phyloP scores from a whole-genome alignment of 2,113 vertebrate species.

The Fukomys damarensis region DNA sequence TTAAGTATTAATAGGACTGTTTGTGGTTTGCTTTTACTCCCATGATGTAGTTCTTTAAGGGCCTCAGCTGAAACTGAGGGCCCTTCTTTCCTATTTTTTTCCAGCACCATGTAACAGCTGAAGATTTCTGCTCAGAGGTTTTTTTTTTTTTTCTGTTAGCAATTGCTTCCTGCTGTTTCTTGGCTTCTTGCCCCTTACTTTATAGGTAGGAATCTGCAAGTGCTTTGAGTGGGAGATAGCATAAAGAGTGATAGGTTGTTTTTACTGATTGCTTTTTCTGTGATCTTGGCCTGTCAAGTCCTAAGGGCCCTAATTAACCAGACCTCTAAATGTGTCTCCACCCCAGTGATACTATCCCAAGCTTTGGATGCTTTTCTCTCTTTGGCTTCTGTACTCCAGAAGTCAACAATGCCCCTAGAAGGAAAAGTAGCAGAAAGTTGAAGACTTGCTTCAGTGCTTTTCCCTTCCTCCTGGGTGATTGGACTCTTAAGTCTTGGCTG shows the following conservation, averaged over 20 bases:
- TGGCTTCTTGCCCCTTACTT: slow-evolving; percentile 9
- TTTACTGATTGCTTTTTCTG: neutral
- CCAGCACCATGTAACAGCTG: neutral
- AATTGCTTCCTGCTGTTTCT: neutral
- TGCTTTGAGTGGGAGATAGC: neutral
- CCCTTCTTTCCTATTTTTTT: neutral
- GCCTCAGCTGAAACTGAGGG: neutral
- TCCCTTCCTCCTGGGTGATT: neutral
- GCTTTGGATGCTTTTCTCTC: neutral
- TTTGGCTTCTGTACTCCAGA: neutral
- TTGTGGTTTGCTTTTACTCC: neutral
- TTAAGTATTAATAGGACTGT: neutral
- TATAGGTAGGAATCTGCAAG: neutral
- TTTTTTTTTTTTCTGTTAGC: neutral
- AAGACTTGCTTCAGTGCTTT: neutral
- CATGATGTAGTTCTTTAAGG: neutral
- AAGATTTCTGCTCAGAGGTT: neutral
- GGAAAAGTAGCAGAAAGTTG: neutral
- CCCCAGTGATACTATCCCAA: neutral
- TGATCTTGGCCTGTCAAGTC: neutral
- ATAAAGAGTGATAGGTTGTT: neutral
- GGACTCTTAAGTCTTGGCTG: neutral
- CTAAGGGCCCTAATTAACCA: neutral
- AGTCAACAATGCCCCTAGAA: neutral
- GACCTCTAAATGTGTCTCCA: neutral